These are phyloP conservation scores for Caiman crocodilus DNA, from an alignment of 2,797 vertebrate species.

Conservation along the genomic window DNA sequence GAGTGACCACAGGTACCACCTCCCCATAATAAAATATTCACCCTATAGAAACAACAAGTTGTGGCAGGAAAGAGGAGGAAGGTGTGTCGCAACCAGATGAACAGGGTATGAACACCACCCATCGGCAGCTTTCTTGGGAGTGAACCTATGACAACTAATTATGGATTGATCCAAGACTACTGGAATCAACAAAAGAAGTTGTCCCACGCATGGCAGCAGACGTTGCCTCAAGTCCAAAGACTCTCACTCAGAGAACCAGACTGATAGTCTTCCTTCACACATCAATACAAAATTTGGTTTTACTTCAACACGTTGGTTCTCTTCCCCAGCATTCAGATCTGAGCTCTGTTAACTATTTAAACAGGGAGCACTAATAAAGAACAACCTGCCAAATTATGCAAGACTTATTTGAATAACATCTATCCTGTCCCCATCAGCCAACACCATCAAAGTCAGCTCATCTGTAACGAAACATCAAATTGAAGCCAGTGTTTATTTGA, in stretches of 20 bases:
- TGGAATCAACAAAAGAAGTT: not conserved
- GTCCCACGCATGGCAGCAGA: fast-evolving
- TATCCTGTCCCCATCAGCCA: not conserved
- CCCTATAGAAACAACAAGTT: no score
- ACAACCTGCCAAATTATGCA: not conserved
- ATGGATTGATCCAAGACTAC: not conserved
- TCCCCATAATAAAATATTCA: no score
- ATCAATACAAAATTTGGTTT: no score
- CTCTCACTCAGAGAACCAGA: not conserved
- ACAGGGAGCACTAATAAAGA: fast-evolving
- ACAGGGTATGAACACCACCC: no score
- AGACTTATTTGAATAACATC: not conserved
- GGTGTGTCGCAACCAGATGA: no score
- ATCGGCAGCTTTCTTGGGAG: no score
- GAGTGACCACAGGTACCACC: no score
- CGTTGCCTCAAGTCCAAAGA: fast-evolving
- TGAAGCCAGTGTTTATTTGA: not conserved
- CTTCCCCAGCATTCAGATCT: not conserved
- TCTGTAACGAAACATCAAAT: not conserved
- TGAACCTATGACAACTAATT: no score
- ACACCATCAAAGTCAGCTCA: not conserved
- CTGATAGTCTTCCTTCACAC: fast-evolving
- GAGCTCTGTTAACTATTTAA: not conserved
- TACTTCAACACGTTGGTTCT: not conserved
- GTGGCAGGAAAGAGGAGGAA: no score